Evolutionary conservation across 2,113 vertebrate genomes (phyloP), one percentile per base, ranked within the genome.

Genomic region (Leptobrachium leishanense): DNA sequence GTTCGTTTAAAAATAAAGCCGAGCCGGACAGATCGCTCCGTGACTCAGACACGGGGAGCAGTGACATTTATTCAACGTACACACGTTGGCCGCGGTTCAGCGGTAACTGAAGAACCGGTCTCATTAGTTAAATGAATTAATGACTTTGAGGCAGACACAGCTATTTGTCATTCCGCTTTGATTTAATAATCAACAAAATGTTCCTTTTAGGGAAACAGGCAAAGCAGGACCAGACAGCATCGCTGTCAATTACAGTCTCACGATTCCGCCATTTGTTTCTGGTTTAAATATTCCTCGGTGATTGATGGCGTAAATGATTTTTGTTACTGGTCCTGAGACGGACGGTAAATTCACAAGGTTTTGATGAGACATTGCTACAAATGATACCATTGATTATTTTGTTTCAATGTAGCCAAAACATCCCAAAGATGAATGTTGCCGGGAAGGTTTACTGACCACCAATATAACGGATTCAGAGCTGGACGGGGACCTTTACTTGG

Each of bases 301-400:
- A 75, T 75, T 53, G 63, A 75, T 66, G 74, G 44, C 20, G 15
- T 44, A 65, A 75, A 75, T 75, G 13, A 64, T 59, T 65, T n/a
- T 65, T 66, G 44, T 75, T 12, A 0, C n/a, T 59, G n/a, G 53
- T 65, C 62, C 39, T 53, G 62, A 62, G 41, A 41, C 13, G 62
- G 74, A 9, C 74, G 43, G n/a, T 75, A 15, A 66, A 75, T 66
- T 66, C 44, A 53, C 20, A 75, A 54, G 65, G 63, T 75, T 75
- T 65, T 50, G 59, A n/a, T n/a, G n/a, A n/a, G n/a, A n/a, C n/a
- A n/a, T n/a, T n/a, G n/a, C n/a, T n/a, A n/a, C n/a, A n/a, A n/a
- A n/a, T n/a, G n/a, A n/a, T n/a, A n/a, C n/a, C n/a, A n/a, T n/a
- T 66, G 74, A 43, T 53, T 20, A 75, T 66, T 54, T 50, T 13